Evolutionary conservation across 2,888 invertebrate species (phyloP), one percentile per base, ranked within the genome.

Genomic region (Drosophila acutilabella): DNA sequence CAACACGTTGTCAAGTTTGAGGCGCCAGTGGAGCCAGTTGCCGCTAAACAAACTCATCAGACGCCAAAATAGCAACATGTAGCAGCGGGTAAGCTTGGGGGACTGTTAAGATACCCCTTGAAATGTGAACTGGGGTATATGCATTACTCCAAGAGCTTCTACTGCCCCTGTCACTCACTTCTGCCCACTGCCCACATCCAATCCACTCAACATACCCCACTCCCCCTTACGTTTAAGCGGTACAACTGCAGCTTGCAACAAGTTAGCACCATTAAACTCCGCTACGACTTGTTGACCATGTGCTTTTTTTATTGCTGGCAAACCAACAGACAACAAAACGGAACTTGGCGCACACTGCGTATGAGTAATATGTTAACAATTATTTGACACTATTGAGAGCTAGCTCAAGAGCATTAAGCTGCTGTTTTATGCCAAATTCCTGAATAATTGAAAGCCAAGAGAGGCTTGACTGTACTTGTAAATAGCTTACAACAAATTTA

Each of bases 281-380:
- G 11, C 23, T 36, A 38, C 64, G 51, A 20, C 59, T 56, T 33
- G 70, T 65, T 74, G 74, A 36, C 75, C 74, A 70, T 74, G 65
- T 74, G 52, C 48, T 42, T 81, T 48, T 79, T 47, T 36, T 2
- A 8, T 30, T 30, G 30, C 6, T 4, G 77, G 76, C 81, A 81
- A 81, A 71, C 71, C 74, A 65, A 18, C 41, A 42, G 1, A 18
- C 57, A 47, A 18, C 57, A 47, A 73, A 81, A 74, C 81, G 84
- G 79, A 83, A 76, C 70, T 74, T 20, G 53, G n/a, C 26, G 26
- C 44, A 56, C 54, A 36, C 20, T 44, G 57, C 57, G 47, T 57
- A 45, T 57, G 57, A 4, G 36, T 36, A 20, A 50, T 36, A 36
- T 7, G 7, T 23, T 33, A 10, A 11, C 5, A 30, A 14, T 16